Percentiles rank a stretch among this genome's conserved stretches.
phyloP scores from a whole-genome alignment of 2,797 vertebrate genomes.

The Enteromius trimaculatus region DNA sequence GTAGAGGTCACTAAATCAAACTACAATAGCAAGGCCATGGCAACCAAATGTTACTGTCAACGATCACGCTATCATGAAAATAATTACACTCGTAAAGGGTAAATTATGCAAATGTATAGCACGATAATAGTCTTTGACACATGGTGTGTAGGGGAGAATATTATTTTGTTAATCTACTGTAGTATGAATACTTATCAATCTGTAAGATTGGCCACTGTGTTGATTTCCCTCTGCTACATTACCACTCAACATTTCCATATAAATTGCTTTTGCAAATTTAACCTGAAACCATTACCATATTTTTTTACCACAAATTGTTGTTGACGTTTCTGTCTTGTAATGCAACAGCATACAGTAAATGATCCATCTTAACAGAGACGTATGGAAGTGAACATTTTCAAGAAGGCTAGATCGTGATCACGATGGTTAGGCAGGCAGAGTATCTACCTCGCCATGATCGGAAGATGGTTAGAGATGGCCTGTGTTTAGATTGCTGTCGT shows the following conservation, averaged over 20 bases:
- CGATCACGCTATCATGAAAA: neutral
- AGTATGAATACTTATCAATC: conserved; percentile 70
- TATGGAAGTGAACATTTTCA: conserved; percentile 31
- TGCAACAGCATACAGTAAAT: conserved; percentile 38
- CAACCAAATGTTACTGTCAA: conserved; percentile 11
- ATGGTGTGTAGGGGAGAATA: conserved; percentile 54
- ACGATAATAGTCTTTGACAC: conserved; percentile 39
- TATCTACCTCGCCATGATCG: conserved; percentile 4
- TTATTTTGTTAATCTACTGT: conserved; percentile 64
- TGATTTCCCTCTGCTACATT: conserved; percentile 76
- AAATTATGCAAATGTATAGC: conserved; percentile 38
- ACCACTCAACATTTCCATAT: conserved; percentile 80
- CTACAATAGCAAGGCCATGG: neutral
- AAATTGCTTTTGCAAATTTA: conserved; percentile 83
- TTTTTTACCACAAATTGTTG: conserved; percentile 76
- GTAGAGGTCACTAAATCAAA: neutral
- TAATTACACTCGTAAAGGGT: conserved; percentile 27
- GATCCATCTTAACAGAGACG: conserved; percentile 30
- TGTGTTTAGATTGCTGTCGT: conserved; percentile 41
- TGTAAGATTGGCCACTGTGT: conserved; percentile 72
- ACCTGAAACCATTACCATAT: conserved; percentile 79
- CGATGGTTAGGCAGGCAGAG: conserved; percentile 3
- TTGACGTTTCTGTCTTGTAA: conserved; percentile 63
- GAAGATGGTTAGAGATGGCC: conserved; percentile 17
- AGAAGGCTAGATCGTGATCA: conserved; percentile 10